Evolutionary conservation across 2,113 vertebrate species (phyloP).

Genomic region (Vicugna pacos): DNA sequence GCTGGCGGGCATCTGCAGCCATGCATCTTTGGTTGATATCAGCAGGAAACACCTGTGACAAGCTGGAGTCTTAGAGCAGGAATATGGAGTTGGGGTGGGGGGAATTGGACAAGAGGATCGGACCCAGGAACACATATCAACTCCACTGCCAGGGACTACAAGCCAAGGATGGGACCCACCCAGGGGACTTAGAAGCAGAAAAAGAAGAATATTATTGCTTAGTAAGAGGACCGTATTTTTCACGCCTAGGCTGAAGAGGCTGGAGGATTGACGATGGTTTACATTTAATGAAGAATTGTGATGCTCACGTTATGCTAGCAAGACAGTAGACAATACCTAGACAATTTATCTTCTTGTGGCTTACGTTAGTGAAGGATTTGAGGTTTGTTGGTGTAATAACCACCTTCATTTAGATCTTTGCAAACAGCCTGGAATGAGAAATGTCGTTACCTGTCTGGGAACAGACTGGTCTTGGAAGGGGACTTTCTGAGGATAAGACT

Average conservation of each 20-base stretch:
- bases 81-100: background rate
- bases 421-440: background rate
- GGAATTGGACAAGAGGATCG: background rate
- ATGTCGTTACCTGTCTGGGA: background rate
- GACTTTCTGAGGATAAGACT: background rate
- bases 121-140: background rate
- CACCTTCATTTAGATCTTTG: conserved; percentile 29
- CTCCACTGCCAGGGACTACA: background rate
- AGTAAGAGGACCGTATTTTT: background rate
- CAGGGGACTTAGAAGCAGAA: background rate
- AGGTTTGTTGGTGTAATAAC: background rate
- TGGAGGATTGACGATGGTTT: background rate
- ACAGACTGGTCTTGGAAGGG: background rate
- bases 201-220: background rate
- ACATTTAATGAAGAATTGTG: background rate
- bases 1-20: background rate
- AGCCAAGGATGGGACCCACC: background rate
- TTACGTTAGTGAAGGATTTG: background rate
- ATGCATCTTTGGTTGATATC: background rate
- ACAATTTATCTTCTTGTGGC: background rate
- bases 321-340: background rate
- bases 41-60: conserved; percentile 38
- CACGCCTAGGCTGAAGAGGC: background rate
- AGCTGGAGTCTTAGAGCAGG: background rate
- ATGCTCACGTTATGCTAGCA: background rate